Percentiles rank a stretch among this genome's conserved stretches.
phyloP scores from a whole-genome alignment of 2,888 invertebrate genomes.

The Danaus chrysippus region DNA sequence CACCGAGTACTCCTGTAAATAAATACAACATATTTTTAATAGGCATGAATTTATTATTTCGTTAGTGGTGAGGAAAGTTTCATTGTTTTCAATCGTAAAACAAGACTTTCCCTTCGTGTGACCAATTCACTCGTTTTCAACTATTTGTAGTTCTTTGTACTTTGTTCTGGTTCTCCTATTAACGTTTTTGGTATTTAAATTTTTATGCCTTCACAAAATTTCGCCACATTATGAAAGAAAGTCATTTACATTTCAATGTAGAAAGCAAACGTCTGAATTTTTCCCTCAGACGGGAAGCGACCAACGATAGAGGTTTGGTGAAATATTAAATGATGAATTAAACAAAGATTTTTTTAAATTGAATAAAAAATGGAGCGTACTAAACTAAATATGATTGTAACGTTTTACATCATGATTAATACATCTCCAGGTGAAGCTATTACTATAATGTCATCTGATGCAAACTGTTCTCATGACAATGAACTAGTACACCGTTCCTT shows the following conservation, averaged over 20 bases:
- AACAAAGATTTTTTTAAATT: too few relatives aligned
- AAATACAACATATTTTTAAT: conserved; percentile 50
- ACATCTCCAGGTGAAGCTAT: too few relatives aligned
- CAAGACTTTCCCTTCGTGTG: conserved; percentile 62
- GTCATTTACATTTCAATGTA: conserved; percentile 38
- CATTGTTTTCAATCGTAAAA: conserved; percentile 65
- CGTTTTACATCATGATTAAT: too few relatives aligned
- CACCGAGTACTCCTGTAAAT: conserved; percentile 47
- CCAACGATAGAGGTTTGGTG: conserved; percentile 8
- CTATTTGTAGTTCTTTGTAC: conserved; percentile 46
- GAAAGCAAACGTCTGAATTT: conserved; percentile 5
- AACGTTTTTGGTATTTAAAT: conserved; percentile 47
- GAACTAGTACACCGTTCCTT: too few relatives aligned
- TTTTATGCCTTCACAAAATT: conserved; percentile 56
- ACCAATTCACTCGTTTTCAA: conserved; percentile 63
- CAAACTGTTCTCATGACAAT: too few relatives aligned
- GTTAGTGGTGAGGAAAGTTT: conserved; percentile 54
- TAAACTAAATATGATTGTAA: too few relatives aligned
- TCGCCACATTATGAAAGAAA: conserved; percentile 43
- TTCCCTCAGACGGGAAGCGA: conserved; percentile 7
- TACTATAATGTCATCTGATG: too few relatives aligned
- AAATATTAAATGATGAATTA: conserved; percentile 12
- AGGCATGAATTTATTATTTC: conserved; percentile 47
- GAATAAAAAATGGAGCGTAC: too few relatives aligned
- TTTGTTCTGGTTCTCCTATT: conserved; percentile 41